Base-by-base conservation (phyloP, 1,140 invertebrate species). In the Phymorhynchus buccinoides region DNA sequence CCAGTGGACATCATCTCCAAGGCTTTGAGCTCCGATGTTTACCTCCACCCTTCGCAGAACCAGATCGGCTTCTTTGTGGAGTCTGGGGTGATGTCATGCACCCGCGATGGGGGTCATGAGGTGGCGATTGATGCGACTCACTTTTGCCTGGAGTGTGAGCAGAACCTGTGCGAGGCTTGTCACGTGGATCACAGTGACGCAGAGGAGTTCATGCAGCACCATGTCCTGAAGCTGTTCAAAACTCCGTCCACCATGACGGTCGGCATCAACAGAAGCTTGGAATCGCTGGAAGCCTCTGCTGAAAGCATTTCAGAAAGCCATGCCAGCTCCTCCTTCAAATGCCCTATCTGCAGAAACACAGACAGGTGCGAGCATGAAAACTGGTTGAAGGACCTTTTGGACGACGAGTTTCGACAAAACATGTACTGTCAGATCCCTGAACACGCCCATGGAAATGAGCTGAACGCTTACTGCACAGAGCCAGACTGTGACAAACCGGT, bases 261-360 rank as follows among this genome's bases (percentile, higher is more conserved):
- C 22, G 81, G 66, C n/a, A 83, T 71, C 9, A 66, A 39, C 2
- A 41, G 39, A 41, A 56, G 62, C 22, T 62, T 27, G 39, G 81
- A 83, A 44, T 22, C 66, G 22, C 81, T 82, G 80, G n/a, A n/a
- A 4, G 52, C 48, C 12, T 32, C 80, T 2, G 1, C 7, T 27
- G 81, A 83, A 44, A n/a, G n/a, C n/a, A n/a, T n/a, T n/a, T n/a
- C n/a, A n/a, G 62, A 71, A 12, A 30, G n/a, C 7, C 35, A 68
- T 68, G 27, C 16, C 42, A 52, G 22, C 27, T 7, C n/a, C n/a
- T n/a, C 41, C 32, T 52, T 0, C 77, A 56, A 83, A 41, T 83
- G 81, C 41, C 81, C 81, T 6, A 71, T 83, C 48, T 83, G 81
- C 81, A 66, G 81, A 18, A 83, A 83, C 39, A 83, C 81, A 42